Conservation (phyloP, 1,140 invertebrate genomes). For the Venturia canescens region DNA sequence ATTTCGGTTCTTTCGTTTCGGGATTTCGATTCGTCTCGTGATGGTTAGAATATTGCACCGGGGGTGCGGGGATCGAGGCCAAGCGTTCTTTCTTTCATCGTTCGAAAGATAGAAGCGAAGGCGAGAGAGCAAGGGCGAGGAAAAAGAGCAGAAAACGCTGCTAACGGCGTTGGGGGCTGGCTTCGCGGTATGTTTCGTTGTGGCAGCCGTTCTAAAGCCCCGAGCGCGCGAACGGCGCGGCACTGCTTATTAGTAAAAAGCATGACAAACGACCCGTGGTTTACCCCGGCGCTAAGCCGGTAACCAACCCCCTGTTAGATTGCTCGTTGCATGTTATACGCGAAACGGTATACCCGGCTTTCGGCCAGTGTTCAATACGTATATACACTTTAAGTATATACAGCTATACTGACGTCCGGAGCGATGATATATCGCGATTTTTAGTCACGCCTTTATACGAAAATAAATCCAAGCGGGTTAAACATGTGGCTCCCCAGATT, state of each 20-base stretch:
- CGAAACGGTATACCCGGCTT: slow-evolving; percentile 5
- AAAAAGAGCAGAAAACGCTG: slow-evolving; percentile 52
- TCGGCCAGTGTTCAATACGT: slow-evolving; percentile 9
- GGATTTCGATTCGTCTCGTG: slow-evolving; percentile 43
- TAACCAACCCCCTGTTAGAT: slow-evolving; percentile 64
- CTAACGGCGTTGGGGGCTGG: slow-evolving; percentile 21
- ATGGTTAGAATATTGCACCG: not conserved
- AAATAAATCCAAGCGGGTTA: slow-evolving; percentile 67
- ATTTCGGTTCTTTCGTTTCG: slow-evolving; percentile 33
- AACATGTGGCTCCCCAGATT: slow-evolving; percentile 62
- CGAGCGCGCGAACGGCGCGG: slow-evolving; percentile 38
- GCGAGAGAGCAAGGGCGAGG: not conserved
- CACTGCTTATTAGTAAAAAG: slow-evolving; percentile 70
- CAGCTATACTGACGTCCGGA: slow-evolving; percentile 17
- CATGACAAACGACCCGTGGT: slow-evolving; percentile 69
- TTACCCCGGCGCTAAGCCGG: slow-evolving; percentile 59
- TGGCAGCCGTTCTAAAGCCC: slow-evolving; percentile 42
- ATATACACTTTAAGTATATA: not conserved
- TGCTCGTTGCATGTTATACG: slow-evolving; percentile 57
- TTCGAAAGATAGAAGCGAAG: slow-evolving; percentile 23
- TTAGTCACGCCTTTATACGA: slow-evolving; percentile 70
- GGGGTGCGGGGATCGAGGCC: not conserved
- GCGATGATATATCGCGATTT: slow-evolving; percentile 67
- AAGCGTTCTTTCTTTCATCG: not conserved
- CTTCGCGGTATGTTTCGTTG: slow-evolving; percentile 26